Percentiles rank a stretch among this genome's conserved stretches.
These are phyloP conservation scores for Holothuria scabra DNA, from an alignment of 53 echinoderm and acorn worm species.

Conservation along the genomic window DNA sequence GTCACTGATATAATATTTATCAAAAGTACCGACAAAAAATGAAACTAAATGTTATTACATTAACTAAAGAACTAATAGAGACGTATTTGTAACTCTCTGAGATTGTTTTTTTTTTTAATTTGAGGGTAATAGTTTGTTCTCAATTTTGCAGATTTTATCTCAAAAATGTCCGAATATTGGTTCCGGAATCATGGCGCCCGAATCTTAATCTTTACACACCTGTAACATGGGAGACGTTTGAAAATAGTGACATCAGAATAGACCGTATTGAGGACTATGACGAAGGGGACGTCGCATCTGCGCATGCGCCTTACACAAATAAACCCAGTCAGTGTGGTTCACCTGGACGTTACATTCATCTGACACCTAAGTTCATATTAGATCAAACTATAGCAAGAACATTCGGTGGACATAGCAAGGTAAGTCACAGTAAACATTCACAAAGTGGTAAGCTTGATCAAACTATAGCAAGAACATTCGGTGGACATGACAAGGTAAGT, in stretches of 20 bases:
- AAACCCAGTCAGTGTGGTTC: conserved; percentile 29
- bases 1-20: no score
- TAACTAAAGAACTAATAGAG: no score
- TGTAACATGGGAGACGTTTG: conserved; percentile 33
- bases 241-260: conserved; percentile 36
- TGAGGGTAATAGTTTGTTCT: background rate
- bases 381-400: background rate
- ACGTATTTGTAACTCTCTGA: no score
- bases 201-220: background rate
- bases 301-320: conserved; percentile 24
- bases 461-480: no score
- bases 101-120: no score
- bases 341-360: conserved; percentile 26
- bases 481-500: conserved; percentile 38
- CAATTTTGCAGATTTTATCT: background rate
- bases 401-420: conserved; percentile 39
- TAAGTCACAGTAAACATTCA: background rate
- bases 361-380: conserved; percentile 17
- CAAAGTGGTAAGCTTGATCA: no score
- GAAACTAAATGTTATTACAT: no score
- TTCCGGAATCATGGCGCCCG: conserved; percentile 24
- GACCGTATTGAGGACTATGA: background rate
- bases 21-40: no score
- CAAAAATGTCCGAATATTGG: background rate
- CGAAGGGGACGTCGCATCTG: background rate